These are phyloP conservation scores for Hyperoplus lanceolatus DNA, from an alignment of 2,797 vertebrate genomes.

Conservation along the genomic window DNA sequence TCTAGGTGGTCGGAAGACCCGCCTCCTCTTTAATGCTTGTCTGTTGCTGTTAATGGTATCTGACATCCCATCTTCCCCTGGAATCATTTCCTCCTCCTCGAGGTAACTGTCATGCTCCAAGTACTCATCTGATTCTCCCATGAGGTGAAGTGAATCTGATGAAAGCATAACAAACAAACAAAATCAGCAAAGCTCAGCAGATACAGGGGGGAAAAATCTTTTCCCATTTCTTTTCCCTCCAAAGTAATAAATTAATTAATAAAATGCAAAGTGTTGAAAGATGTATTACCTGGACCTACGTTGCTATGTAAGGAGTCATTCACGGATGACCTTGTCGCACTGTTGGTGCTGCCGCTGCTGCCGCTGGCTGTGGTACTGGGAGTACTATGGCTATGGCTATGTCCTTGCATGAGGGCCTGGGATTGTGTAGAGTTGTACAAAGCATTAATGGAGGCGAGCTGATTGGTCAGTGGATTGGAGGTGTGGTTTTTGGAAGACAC, in stretches of 20 bases:
- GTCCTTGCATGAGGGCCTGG: constrained; percentile 81
- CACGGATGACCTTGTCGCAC: constrained; percentile 64
- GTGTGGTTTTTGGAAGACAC: constrained; percentile 79
- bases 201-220: not conserved
- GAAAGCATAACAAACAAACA: constrained; percentile 13
- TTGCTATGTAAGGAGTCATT: constrained; percentile 75
- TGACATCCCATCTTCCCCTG: constrained; percentile 81
- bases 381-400: constrained; percentile 74
- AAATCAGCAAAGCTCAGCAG: constrained; percentile 12
- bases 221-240: not conserved
- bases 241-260: not conserved
- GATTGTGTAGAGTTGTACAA: constrained; percentile 81
- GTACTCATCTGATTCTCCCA: constrained; percentile 85
- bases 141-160: constrained; percentile 82
- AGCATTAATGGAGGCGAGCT: constrained; percentile 82
- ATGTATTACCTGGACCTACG: constrained; percentile 72
- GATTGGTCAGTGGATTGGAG: constrained; percentile 74
- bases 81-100: constrained; percentile 85
- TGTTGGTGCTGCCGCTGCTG: constrained; percentile 70
- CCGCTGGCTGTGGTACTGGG: constrained; percentile 62
- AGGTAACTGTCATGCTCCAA: constrained; percentile 83
- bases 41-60: constrained; percentile 78
- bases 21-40: constrained; percentile 82
- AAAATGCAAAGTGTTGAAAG: not conserved
- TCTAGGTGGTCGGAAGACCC: constrained; percentile 85